Evolutionary conservation across 2,797 vertebrate species (phyloP), one percentile per base, ranked within the genome.

Genomic region (Sparidentex hasta): DNA sequence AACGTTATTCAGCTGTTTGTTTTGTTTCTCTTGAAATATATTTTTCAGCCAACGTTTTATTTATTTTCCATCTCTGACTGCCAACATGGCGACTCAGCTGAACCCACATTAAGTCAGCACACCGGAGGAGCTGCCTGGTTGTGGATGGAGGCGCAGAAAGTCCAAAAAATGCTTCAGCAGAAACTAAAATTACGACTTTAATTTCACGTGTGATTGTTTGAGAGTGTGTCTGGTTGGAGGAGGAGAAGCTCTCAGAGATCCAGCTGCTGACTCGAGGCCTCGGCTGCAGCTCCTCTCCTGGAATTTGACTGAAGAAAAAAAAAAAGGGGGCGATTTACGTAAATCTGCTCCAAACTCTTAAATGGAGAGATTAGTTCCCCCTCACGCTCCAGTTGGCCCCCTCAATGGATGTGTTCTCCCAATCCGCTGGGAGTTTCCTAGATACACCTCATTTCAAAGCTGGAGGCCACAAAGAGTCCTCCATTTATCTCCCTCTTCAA

Each of bases 331-430:
- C 3, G 21, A 51, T 78, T 96, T 96, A 95, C 92, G 94, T 95
- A 96, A 96, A 96, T 96, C 96, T 96, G 95, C 95, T 96, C 94
- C 95, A 94, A 96, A 96, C 96, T 96, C 96, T 95, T 96, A 96
- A 97, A 97, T 96, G 96, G 93, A 94, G 94, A 94, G 96, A 97
- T 95, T 97, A 97, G 96, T 96, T 96, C 96, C 94, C 95, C 95
- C 96, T 97, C 96, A 96, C 95, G 96, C 96, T 96, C 96, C 96
- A 96, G 95, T 96, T 95, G 95, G 95, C 95, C 93, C 88, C 91
- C 93, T 96, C 95, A 97, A 96, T 96, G 95, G 96, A 95, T 90
- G 92, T 92, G 94, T 92, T 93, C 95, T 93, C 94, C 92, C 93
- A 90, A 90, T 88, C 96, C 86, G 91, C 95, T 91, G 85, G 93